Percentiles rank a stretch among this genome's conserved stretches.
phyloP scores from a whole-genome alignment of 2,797 vertebrate genomes.

The Microhierax caerulescens region DNA sequence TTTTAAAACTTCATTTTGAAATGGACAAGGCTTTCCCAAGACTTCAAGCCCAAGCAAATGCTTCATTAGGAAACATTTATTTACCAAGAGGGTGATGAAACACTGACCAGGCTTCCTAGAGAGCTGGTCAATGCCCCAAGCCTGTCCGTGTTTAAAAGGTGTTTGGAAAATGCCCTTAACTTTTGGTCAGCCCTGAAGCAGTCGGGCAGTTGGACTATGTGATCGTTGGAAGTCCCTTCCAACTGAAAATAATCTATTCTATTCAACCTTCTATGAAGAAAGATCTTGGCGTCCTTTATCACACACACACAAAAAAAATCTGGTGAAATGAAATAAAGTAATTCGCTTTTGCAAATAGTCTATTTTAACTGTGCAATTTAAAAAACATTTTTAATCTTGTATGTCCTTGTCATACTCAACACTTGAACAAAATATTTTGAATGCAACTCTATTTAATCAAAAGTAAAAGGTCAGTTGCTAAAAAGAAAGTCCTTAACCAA shows the following conservation, averaged over 20 bases:
- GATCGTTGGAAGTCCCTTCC: neutral
- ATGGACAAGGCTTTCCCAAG: neutral
- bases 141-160: neutral
- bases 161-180: neutral
- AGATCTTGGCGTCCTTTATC: neutral
- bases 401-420: neutral
- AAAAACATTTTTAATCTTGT: neutral
- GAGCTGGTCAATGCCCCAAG: neutral
- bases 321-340: neutral
- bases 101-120: neutral
- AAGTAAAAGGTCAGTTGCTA: neutral
- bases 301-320: neutral
- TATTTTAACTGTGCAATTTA: neutral
- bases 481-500: slow-evolving; percentile 7
- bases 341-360: neutral
- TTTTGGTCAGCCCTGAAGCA: neutral
- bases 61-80: neutral
- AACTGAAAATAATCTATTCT: neutral
- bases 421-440: neutral
- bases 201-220: neutral
- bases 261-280: neutral
- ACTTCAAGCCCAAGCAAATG: neutral
- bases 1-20: slow-evolving; percentile 1
- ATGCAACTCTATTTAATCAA: neutral
- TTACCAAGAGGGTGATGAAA: neutral